phyloP scores from a whole-genome alignment of 2,797 vertebrate species.

The Pelochelys cantorii region DNA sequence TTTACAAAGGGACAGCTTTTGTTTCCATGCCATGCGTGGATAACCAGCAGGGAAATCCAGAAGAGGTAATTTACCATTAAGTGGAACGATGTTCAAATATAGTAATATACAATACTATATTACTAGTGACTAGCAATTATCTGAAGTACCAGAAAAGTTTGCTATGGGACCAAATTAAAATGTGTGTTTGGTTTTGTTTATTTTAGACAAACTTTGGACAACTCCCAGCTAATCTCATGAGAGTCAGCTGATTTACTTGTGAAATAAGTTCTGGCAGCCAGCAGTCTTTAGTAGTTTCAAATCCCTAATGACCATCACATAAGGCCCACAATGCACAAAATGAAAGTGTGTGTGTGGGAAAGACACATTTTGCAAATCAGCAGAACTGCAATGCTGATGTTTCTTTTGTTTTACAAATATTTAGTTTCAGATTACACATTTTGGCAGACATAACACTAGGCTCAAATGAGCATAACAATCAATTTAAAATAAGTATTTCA shows the following conservation, averaged over 20 bases:
- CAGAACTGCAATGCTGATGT: neutral
- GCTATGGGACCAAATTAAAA: neutral
- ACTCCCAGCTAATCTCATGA: conserved; percentile 1
- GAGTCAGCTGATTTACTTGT: neutral
- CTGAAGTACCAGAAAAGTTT: neutral
- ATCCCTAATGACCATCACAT: neutral
- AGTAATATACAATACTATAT: neutral
- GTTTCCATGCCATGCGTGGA: neutral
- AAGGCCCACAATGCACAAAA: neutral
- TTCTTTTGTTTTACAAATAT: neutral
- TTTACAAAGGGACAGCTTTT: neutral
- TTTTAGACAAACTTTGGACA: neutral
- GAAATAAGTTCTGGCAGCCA: neutral
- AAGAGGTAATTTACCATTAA: neutral
- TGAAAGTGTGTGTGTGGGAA: neutral
- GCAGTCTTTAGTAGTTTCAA: neutral
- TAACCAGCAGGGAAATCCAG: neutral
- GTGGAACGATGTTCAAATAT: neutral
- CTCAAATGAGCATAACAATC: neutral
- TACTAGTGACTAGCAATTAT: neutral
- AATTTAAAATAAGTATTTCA: neutral
- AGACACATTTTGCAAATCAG: neutral
- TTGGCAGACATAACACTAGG: neutral
- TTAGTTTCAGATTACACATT: neutral
- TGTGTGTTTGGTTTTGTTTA: neutral